phyloP scores from a whole-genome alignment of 2,113 vertebrate species.

The Anser cygnoides region DNA sequence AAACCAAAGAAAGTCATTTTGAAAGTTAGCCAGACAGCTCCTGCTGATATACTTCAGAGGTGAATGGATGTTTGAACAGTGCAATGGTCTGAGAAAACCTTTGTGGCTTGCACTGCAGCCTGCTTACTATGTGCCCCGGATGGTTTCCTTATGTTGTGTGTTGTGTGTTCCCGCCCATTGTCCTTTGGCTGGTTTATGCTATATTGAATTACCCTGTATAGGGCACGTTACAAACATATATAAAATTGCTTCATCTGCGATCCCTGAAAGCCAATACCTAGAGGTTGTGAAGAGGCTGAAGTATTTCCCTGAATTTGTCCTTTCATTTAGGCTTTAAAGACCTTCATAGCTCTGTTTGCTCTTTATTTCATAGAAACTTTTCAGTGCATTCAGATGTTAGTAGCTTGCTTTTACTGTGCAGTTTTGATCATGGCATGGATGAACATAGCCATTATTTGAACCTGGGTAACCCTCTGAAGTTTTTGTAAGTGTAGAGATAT shows the following conservation, averaged over 20 bases:
- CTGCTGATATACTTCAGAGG: neutral
- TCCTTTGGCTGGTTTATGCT: neutral
- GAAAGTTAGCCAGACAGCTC: neutral
- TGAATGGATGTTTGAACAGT: neutral
- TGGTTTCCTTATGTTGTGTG: neutral
- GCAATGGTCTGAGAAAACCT: neutral
- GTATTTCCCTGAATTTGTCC: neutral
- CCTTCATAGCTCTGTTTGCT: neutral
- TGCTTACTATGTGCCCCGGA: neutral
- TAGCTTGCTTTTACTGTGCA: neutral
- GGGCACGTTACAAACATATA: neutral
- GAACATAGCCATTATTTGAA: neutral
- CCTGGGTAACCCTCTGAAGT: neutral
- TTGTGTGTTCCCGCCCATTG: too few relatives aligned
- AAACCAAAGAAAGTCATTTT: neutral
- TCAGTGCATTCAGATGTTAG: neutral
- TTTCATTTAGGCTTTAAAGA: neutral
- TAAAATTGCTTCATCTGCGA: neutral
- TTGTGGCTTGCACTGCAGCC: neutral
- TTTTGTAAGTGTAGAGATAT: neutral
- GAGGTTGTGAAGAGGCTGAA: neutral
- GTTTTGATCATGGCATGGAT: neutral
- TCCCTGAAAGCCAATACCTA: neutral
- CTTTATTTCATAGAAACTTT: neutral
- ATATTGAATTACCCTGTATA: neutral